phyloP scores from a whole-genome alignment of 2,113 vertebrate species.

The Indri indri region DNA sequence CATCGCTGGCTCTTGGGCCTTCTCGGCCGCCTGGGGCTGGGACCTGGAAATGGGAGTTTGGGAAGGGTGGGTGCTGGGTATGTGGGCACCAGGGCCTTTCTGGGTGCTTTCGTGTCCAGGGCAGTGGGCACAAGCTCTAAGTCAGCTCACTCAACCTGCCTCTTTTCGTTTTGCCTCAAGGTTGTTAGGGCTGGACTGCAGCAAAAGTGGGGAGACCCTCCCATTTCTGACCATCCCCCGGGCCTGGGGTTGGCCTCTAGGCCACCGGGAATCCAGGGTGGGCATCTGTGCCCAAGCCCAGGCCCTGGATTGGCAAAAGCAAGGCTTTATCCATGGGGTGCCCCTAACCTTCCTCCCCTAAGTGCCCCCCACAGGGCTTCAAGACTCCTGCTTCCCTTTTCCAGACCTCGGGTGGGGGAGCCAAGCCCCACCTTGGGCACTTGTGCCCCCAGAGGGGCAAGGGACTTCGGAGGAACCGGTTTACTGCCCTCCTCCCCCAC shows the following conservation, averaged over 20 bases:
- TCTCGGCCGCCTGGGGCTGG: neutral
- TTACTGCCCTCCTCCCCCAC: constrained; percentile 41
- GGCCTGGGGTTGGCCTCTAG: neutral
- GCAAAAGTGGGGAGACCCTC: neutral
- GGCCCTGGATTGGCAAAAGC: neutral
- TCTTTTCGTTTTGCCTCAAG: neutral
- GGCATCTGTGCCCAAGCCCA: neutral
- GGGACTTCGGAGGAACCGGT: constrained; percentile 70
- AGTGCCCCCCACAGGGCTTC: neutral
- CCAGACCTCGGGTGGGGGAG: neutral
- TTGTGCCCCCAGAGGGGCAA: constrained; percentile 65
- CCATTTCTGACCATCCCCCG: neutral
- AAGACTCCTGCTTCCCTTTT: neutral
- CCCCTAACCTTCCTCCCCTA: neutral
- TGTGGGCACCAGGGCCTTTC: neutral
- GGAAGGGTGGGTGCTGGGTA: neutral
- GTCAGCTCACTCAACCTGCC: neutral
- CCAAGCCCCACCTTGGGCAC: constrained; percentile 4
- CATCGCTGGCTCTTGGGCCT: constrained; percentile 52
- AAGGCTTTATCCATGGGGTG: neutral
- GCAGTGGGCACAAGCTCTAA: neutral
- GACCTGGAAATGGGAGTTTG: constrained; percentile 25
- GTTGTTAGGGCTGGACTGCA: neutral
- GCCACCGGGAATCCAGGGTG: neutral
- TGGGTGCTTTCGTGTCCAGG: neutral